Evolutionary conservation across 1,140 invertebrate species (phyloP), one percentile per base, ranked within the genome.

Genomic region (Drosophila pachea): DNA sequence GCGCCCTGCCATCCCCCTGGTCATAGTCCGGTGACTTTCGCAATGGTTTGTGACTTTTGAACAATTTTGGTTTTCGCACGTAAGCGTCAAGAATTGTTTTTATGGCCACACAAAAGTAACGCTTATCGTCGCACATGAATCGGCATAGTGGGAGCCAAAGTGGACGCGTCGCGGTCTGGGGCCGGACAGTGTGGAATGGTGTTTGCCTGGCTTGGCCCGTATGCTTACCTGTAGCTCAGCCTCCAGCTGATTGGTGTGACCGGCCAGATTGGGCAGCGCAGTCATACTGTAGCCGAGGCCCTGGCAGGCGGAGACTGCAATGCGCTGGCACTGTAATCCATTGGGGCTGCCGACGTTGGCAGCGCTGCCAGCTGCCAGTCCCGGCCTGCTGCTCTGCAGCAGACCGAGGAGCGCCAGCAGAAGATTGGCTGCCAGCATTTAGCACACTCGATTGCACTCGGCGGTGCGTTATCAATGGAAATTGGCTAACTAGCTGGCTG

Each of bases 271-370:
- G 38, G 95, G 96, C 94, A 96, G 95, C n/a, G 93, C 92, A 7
- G 96, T 97, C 89, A 94, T 93, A 90, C 97, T 97, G 90, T 97
- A 97, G 73, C 94, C 93, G 71, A 97, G 90, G 74, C 95, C 94
- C 84, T 94, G 92, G 86, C 96, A 97, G 89, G 96, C 91, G 8
- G 95, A 93, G 33, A 96, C 93, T 33, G 91, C 92, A 60, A 97
- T 95, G 70, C 92, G 92, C 89, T 97, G 95, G 90, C 96, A 97
- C 89, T 94, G 91, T 87, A 89, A 88, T 89, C 88, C 81, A 66
- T 87, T 86, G 22, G 72, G 16, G 54, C 45, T 59, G 36, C 68
- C 68, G 9, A 16, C 54, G 35, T 12, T 48, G 35, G 9, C 60
- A 40, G 49, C 40, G 53, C 50, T 59, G 36, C 66, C 62, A 42